Conservation (phyloP, 2,888 invertebrate genomes). For the Metacarcinus magister region DNA sequence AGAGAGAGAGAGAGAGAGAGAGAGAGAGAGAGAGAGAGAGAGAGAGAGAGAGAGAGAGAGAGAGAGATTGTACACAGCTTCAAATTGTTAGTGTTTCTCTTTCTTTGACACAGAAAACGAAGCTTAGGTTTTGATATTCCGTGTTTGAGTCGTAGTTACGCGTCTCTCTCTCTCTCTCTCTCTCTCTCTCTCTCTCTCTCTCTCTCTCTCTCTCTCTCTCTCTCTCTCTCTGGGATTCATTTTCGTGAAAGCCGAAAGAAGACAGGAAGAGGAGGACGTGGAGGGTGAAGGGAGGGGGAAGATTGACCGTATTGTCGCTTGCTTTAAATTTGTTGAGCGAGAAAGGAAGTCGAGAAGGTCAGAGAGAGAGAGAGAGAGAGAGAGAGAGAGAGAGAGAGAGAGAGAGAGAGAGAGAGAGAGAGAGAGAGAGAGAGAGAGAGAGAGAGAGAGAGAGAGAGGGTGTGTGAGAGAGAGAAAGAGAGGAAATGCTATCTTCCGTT, state of each 20-base stretch:
- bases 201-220: slow-evolving; percentile 22
- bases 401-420: not conserved
- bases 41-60: slow-evolving; percentile 22
- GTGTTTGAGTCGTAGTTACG: not conserved
- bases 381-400: not conserved
- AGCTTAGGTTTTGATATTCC: not conserved
- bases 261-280: not conserved
- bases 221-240: not conserved
- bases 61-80: not conserved
- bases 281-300: not conserved
- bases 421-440: not conserved
- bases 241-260: not conserved
- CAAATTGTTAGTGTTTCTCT: not conserved
- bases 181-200: not conserved
- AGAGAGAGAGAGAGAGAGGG: not conserved
- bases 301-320: slow-evolving; percentile 15
- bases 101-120: not conserved
- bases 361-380: not conserved
- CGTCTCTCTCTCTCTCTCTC: not conserved
- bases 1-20: not conserved
- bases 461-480: not conserved
- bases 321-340: not conserved
- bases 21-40: slow-evolving; percentile 4
- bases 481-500: not conserved
- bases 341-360: slow-evolving; percentile 36